Percentiles rank a stretch among this genome's conserved stretches.
Conservation (phyloP, 2,797 vertebrate genomes). For the Mus spretus region DNA sequence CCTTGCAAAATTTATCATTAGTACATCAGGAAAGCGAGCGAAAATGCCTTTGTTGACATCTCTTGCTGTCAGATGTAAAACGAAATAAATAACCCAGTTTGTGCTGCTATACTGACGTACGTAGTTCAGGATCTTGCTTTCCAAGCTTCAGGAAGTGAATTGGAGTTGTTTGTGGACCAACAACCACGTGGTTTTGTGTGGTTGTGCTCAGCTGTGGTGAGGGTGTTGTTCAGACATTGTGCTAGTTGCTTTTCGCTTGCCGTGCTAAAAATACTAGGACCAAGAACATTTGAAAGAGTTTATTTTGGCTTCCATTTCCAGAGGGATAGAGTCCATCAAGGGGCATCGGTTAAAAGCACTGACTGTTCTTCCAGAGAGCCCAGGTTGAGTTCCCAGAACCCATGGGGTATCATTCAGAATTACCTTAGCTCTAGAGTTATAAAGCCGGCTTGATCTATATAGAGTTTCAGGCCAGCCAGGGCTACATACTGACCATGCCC, state of each 20-base stretch:
- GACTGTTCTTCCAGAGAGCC: not conserved
- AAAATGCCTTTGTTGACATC: not conserved
- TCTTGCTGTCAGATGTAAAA: constrained; percentile 39
- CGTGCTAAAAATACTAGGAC: not conserved
- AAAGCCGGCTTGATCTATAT: not conserved
- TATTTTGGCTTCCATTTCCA: not conserved
- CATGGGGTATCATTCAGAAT: not conserved
- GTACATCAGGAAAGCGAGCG: not conserved
- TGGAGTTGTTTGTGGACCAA: not conserved
- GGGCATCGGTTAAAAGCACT: not conserved
- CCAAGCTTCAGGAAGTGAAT: not conserved
- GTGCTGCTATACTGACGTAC: not conserved
- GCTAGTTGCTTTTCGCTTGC: not conserved
- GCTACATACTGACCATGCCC: not conserved
- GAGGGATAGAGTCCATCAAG: not conserved
- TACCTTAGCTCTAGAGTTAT: not conserved
- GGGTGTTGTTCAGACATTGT: not conserved
- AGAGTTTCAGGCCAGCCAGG: not conserved
- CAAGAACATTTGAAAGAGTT: not conserved
- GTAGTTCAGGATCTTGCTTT: not conserved
- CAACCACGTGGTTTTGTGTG: not conserved
- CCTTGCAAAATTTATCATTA: constrained; percentile 43
- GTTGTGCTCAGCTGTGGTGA: not conserved
- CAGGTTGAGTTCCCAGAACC: not conserved
- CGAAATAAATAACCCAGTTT: not conserved